Evolutionary conservation across 2,888 invertebrate species (phyloP).

Genomic region (Drosophila nr. fundita): DNA sequence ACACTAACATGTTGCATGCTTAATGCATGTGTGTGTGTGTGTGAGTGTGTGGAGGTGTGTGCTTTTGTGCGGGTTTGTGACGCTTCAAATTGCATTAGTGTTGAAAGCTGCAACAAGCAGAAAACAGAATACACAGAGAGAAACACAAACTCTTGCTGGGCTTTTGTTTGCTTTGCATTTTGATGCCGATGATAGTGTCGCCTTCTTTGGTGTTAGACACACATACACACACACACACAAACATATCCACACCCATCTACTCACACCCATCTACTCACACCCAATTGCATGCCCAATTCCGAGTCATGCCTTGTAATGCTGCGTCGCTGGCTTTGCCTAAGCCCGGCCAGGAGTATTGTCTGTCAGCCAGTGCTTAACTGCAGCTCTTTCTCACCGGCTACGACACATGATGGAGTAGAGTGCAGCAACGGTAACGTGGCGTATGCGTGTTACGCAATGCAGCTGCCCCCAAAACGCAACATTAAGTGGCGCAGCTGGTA

Average conservation of each 20-base stretch:
- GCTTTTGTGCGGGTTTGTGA: slow-evolving; percentile 68
- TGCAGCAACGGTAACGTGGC: slow-evolving; percentile 28
- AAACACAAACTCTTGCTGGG: slow-evolving; percentile 25
- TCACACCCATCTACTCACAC: slow-evolving; percentile 4
- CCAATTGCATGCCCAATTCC: slow-evolving; percentile 35
- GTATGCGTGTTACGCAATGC: slow-evolving; percentile 50
- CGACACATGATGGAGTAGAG: slow-evolving; percentile 46
- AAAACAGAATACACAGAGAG: slow-evolving; percentile 39
- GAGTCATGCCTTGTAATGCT: slow-evolving; percentile 54
- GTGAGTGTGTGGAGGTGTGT: slow-evolving; percentile 13
- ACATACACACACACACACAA: slow-evolving; percentile 3
- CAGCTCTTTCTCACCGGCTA: slow-evolving; percentile 19
- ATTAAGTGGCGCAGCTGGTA: slow-evolving; percentile 37
- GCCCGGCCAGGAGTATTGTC: slow-evolving; percentile 48
- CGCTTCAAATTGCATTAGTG: slow-evolving; percentile 78
- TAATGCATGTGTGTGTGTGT: neutral
- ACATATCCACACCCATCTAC: neutral
- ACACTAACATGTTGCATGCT: slow-evolving; percentile 25
- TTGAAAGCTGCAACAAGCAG: slow-evolving; percentile 62
- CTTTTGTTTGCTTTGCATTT: slow-evolving; percentile 75
- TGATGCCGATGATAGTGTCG: slow-evolving; percentile 50
- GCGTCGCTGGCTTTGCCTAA: slow-evolving; percentile 64
- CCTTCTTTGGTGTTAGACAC: slow-evolving; percentile 20
- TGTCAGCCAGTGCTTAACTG: slow-evolving; percentile 27
- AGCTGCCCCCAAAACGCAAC: slow-evolving; percentile 14